Base-by-base conservation (phyloP, 2,888 invertebrate genomes). In the Yponomeuta malinellus region DNA sequence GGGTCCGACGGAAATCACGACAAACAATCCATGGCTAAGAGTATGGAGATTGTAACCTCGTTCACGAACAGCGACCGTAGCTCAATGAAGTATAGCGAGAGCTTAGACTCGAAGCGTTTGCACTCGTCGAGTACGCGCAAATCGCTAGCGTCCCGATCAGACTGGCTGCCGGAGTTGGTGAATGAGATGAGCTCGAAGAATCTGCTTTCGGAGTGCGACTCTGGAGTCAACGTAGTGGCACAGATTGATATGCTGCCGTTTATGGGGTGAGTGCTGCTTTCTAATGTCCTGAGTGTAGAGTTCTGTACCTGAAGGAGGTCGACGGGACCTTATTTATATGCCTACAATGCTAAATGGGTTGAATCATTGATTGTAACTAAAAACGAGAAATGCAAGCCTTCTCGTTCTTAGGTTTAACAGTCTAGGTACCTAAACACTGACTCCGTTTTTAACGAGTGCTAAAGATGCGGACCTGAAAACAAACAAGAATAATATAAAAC, bases 221-320 rank as follows among this genome's bases (percentile, higher is more conserved):
- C 84, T 0, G 76, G 78, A 0, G 75, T 77, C 1, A 85, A 89
- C 71, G 81, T 90, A 0, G 81, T 88, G 4, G 80, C 83, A 1
- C 83, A 82, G 73, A 88, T 90, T 10, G 83, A 89, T 63, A 82
- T 80, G 79, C 76, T 90, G 74, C 83, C 87, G 1, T 90, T 88
- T 74, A 89, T 91, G 85, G 89, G 89, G 90, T 90, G 70, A 86
- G 90, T 79, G 63, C 0, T 3, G 43, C 10, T 33, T 68, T 70
- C n/a, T 10, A 33, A 12, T 37, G 9, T 48, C 29, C 31, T 63
- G 8, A 6, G 10, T 70, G n/a, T 70, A 23, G 23, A 23, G 23
- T 23, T 23, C 23, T 23, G 23, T 23, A 23, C 23, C 23, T 23
- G 23, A 23, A 23, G 23, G 23, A 23, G 23, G 23, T 23, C 23